phyloP scores from a whole-genome alignment of 2,113 vertebrate genomes.

The Danio rerio region DNA sequence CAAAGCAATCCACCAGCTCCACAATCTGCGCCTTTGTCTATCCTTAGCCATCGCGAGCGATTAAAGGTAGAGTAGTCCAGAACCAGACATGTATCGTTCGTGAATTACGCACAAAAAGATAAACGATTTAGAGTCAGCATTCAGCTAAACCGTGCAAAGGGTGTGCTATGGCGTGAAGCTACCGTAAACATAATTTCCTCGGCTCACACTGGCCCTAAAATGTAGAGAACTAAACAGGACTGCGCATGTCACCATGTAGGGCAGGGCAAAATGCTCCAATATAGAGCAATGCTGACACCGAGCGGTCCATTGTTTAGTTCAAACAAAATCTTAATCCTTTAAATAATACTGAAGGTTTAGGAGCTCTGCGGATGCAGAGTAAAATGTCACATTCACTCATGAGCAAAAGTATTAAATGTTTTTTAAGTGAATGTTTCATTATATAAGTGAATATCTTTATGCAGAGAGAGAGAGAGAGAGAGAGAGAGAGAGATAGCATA shows the following conservation, averaged over 20 bases:
- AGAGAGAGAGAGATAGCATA: no score
- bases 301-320: background rate
- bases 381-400: background rate
- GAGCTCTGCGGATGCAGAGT: background rate
- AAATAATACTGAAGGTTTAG: background rate
- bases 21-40: slow-evolving; percentile 47
- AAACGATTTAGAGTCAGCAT: background rate
- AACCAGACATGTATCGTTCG: slow-evolving; percentile 3
- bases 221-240: background rate
- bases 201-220: background rate
- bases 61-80: background rate
- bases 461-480: no score
- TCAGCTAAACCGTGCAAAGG: background rate
- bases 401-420: background rate
- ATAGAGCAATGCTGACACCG: slow-evolving; percentile 18
- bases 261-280: background rate
- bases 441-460: background rate
- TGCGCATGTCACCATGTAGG: slow-evolving; percentile 12
- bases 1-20: slow-evolving; percentile 32
- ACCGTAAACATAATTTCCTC: background rate
- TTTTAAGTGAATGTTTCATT: background rate
- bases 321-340: background rate
- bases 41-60: slow-evolving; percentile 34
- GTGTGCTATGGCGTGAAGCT: background rate
- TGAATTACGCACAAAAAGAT: background rate